Percentiles rank a stretch among this genome's conserved stretches.
Evolutionary conservation across 2,113 vertebrate genomes (phyloP).

Genomic region (Trichomycterus rosablanca): DNA sequence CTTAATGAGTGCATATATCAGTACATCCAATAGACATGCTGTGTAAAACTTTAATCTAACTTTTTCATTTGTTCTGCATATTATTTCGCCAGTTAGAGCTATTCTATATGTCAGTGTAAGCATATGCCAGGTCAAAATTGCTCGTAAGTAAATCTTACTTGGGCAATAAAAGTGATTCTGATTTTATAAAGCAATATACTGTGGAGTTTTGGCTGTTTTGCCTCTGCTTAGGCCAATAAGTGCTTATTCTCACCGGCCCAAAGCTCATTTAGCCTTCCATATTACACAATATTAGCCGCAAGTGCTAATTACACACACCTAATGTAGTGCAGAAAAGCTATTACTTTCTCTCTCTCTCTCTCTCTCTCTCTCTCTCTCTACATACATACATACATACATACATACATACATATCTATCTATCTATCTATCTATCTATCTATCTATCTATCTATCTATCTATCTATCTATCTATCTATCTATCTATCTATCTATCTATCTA

Average conservation of each 20-base stretch:
- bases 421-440: too few relatives aligned
- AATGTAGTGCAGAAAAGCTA: conserved; percentile 2
- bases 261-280: conserved; percentile 10
- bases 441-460: too few relatives aligned
- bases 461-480: too few relatives aligned
- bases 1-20: too few relatives aligned
- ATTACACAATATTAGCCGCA: conserved; percentile 15
- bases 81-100: too few relatives aligned
- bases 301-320: conserved; percentile 21
- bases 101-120: background rate
- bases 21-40: too few relatives aligned
- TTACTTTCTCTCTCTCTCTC: conserved; percentile 4
- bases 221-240: conserved; percentile 12
- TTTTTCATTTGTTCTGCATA: too few relatives aligned
- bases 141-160: background rate
- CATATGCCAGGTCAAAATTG: background rate
- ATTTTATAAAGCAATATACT: conserved; percentile 5
- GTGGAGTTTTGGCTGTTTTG: background rate
- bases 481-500: too few relatives aligned
- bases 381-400: too few relatives aligned
- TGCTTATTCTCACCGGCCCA: conserved; percentile 4
- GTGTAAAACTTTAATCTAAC: too few relatives aligned
- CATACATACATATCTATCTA: too few relatives aligned
- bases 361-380: background rate
- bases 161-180: background rate